Evolutionary conservation across 2,797 vertebrate species (phyloP).

Genomic region (Halcyon leucocephala): DNA sequence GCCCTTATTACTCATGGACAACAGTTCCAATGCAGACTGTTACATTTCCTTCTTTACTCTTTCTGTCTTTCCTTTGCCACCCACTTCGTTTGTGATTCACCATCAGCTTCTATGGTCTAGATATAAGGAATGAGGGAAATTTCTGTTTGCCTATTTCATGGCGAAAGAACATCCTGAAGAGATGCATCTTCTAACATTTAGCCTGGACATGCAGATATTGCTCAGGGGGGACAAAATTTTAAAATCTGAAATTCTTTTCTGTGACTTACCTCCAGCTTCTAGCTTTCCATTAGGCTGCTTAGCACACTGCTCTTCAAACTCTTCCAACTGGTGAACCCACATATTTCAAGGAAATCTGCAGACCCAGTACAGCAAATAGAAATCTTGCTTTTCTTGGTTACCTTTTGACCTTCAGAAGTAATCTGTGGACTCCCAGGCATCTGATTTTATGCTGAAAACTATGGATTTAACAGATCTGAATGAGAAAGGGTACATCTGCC

Average conservation of each 20-base stretch:
- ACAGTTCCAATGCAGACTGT: neutral
- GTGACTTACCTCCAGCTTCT: neutral
- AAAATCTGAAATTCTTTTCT: conserved; percentile 2
- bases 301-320: neutral
- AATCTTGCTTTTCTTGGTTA: conserved; percentile 10
- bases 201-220: neutral
- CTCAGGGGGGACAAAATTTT: neutral
- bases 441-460: neutral
- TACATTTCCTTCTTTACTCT: conserved; percentile 1
- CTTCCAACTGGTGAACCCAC: neutral
- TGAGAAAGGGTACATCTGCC: neutral
- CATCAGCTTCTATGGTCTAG: neutral
- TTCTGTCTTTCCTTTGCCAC: neutral
- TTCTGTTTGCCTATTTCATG: neutral
- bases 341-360: neutral
- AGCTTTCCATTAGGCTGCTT: neutral
- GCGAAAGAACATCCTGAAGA: neutral
- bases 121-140: conserved; percentile 48
- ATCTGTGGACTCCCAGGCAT: neutral
- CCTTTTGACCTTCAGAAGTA: neutral
- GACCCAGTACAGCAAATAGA: neutral
- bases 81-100: conserved; percentile 22
- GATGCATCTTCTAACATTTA: neutral
- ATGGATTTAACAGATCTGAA: neutral
- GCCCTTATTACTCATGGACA: conserved; percentile 14